Evolutionary conservation across 2,888 invertebrate genomes (phyloP).

Genomic region (Tortrix viridana): DNA sequence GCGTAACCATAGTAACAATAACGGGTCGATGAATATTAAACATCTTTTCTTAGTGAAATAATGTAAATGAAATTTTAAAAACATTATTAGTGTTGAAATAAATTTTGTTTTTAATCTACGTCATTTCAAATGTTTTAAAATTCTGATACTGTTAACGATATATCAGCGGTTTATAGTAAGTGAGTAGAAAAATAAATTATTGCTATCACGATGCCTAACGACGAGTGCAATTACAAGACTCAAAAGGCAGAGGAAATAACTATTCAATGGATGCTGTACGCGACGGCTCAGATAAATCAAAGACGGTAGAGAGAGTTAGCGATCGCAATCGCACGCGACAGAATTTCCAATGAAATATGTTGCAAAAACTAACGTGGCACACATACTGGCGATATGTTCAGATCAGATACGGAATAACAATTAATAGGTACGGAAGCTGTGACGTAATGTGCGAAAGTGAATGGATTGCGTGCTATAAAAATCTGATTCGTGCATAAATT

Average conservation of each 20-base stretch:
- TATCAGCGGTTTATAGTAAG: no score
- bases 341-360: conserved; percentile 74
- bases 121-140: no score
- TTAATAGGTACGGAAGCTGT: conserved; percentile 60
- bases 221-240: background rate
- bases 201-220: conserved; percentile 13
- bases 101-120: no score
- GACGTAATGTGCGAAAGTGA: conserved; percentile 66
- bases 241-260: conserved; percentile 39
- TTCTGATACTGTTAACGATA: no score
- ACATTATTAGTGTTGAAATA: no score
- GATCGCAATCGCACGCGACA: conserved; percentile 59
- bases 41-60: no score
- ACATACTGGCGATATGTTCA: conserved; percentile 42
- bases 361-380: conserved; percentile 52
- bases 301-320: conserved; percentile 60
- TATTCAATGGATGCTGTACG: conserved; percentile 49
- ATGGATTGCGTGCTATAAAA: conserved; percentile 52
- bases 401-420: conserved; percentile 52
- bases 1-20: no score
- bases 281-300: conserved; percentile 43
- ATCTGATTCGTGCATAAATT: conserved; percentile 30
- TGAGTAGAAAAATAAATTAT: conserved; percentile 38
- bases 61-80: no score
- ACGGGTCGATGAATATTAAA: no score